Evolutionary conservation across 2,888 invertebrate genomes (phyloP).

Genomic region (Pardosa pseudoannulata): DNA sequence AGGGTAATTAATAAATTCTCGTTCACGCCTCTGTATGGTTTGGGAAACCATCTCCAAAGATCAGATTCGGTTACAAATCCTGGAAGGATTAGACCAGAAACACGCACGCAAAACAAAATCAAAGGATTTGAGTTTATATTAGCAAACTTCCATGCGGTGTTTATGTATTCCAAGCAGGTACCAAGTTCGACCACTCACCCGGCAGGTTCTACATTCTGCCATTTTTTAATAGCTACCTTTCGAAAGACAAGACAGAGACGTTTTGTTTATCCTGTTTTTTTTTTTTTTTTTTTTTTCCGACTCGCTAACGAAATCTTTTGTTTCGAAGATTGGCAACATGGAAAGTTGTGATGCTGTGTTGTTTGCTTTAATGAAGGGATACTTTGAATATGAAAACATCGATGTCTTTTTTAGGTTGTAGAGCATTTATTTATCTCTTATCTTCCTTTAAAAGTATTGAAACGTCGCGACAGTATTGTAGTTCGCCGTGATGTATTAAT

Average conservation of each 20-base stretch:
- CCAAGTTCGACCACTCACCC: background rate
- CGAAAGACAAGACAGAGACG: background rate
- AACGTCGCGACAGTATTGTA: too few species aligned
- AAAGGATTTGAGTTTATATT: background rate
- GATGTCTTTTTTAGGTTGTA: too few species aligned
- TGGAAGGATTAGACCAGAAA: background rate
- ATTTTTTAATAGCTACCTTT: background rate
- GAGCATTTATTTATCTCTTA: too few species aligned
- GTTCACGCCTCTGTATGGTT: too few species aligned
- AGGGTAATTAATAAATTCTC: too few species aligned
- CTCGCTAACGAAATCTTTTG: background rate
- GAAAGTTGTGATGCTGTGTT: background rate
- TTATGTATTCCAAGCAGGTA: background rate
- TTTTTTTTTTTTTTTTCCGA: background rate
- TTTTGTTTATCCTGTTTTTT: too few species aligned
- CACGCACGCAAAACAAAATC: background rate
- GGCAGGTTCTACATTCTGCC: background rate
- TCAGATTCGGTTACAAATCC: background rate
- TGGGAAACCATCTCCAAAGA: too few species aligned
- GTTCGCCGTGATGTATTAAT: too few species aligned
- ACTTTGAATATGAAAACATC: background rate
- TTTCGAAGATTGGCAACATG: background rate
- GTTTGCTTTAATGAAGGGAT: background rate
- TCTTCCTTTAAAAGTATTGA: too few species aligned
- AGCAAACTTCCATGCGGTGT: background rate